phyloP scores from a whole-genome alignment of 2,797 vertebrate genomes.

The Pseudocheirus occidentalis region DNA sequence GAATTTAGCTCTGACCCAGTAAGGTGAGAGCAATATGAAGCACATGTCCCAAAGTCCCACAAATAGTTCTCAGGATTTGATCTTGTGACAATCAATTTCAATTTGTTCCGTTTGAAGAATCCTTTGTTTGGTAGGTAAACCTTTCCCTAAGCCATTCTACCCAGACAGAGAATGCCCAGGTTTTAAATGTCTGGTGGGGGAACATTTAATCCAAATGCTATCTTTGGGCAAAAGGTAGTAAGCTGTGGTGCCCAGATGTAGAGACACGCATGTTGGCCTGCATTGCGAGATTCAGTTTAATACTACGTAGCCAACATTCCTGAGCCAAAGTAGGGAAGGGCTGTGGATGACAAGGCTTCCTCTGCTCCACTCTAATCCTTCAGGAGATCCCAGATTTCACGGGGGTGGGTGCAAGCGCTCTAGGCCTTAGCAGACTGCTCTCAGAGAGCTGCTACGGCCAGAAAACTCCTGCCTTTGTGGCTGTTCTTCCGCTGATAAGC shows the following conservation, averaged over 20 bases:
- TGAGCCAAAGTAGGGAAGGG: neutral
- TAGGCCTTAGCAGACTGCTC: neutral
- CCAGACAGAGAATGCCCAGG: neutral
- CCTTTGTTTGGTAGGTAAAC: neutral
- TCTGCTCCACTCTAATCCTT: neutral
- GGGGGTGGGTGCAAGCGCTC: neutral
- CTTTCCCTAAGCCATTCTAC: neutral
- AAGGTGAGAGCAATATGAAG: neutral
- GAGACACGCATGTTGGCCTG: neutral
- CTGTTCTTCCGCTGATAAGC: neutral
- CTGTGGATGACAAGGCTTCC: neutral
- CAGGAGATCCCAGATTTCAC: neutral
- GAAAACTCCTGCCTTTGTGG: neutral
- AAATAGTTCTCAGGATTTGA: neutral
- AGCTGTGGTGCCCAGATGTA: neutral
- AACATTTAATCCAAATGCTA: constrained; percentile 14
- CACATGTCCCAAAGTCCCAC: neutral
- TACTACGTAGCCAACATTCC: neutral
- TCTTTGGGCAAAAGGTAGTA: neutral
- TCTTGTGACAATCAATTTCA: neutral
- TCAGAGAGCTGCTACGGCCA: neutral
- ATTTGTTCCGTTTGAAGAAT: neutral
- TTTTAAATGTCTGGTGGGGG: neutral
- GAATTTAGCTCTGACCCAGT: neutral
- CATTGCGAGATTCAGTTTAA: neutral